Conservation (phyloP, 2,113 vertebrate genomes). For the Chlorocebus sabaeus region DNA sequence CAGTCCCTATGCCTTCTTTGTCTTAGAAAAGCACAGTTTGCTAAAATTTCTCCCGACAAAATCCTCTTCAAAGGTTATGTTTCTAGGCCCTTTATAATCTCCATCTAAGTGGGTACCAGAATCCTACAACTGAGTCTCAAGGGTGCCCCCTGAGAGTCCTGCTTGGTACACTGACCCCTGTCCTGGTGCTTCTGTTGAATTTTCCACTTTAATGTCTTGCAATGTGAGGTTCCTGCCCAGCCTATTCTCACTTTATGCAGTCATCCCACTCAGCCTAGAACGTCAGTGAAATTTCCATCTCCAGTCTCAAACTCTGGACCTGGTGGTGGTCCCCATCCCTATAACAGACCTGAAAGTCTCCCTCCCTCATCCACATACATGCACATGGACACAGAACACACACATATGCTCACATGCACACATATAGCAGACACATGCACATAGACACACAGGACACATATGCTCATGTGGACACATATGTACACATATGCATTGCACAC, state of each 20-base stretch:
- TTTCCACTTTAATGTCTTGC: not conserved
- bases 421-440: too few species aligned
- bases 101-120: too few species aligned
- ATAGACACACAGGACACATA: not conserved
- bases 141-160: not conserved
- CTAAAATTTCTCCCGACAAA: not conserved
- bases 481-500: too few species aligned
- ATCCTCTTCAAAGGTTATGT: not conserved
- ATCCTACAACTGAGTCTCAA: not conserved
- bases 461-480: not conserved
- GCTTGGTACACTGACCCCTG: rapidly evolving
- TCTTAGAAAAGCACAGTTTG: not conserved
- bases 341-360: too few species aligned
- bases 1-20: not conserved
- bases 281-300: not conserved
- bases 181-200: not conserved
- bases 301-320: not conserved
- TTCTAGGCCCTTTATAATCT: not conserved
- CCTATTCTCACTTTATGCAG: not conserved
- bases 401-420: too few species aligned
- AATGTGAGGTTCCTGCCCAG: not conserved
- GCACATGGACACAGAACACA: too few species aligned
- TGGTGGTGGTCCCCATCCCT: not conserved
- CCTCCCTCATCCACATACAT: not conserved
- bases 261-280: not conserved